Evolutionary conservation across 1,140 invertebrate genomes (phyloP).

Genomic region (Hycleus phaleratus): DNA sequence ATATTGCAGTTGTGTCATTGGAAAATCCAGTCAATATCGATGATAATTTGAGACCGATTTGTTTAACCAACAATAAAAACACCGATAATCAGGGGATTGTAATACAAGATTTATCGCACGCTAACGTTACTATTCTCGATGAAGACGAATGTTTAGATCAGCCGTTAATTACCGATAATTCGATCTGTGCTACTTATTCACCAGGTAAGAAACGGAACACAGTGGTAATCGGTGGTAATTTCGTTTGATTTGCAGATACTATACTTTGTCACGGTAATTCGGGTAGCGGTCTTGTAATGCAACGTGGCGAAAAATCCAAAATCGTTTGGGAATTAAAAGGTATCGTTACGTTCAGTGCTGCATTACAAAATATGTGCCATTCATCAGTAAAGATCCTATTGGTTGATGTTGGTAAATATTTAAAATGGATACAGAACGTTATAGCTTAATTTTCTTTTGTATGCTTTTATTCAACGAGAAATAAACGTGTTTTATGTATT

Average conservation of each 20-base stretch:
- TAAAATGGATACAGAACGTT: slow-evolving; percentile 8
- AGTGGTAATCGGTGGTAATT: neutral
- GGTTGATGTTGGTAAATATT: slow-evolving; percentile 5
- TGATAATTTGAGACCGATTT: slow-evolving; percentile 7
- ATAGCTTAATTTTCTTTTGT: neutral
- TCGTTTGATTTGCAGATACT: neutral
- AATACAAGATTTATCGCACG: neutral
- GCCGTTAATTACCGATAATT: slow-evolving; percentile 2
- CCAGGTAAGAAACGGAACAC: neutral
- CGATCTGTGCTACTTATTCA: neutral
- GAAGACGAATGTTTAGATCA: slow-evolving; percentile 1
- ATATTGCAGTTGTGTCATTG: slow-evolving; percentile 2
- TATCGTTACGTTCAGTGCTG: slow-evolving; percentile 2
- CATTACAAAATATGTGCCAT: slow-evolving; percentile 4
- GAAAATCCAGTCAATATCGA: slow-evolving; percentile 4
- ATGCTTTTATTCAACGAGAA: neutral
- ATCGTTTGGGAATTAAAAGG: slow-evolving; percentile 6
- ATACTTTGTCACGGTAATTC: slow-evolving; percentile 1
- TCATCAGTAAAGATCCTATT: neutral
- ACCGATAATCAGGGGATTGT: neutral
- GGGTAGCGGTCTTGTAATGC: neutral
- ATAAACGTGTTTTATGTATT: too few species aligned
- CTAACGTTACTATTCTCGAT: neutral
- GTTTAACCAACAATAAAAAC: neutral
- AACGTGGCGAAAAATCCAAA: neutral